Percentiles rank a stretch among this genome's conserved stretches.
These are phyloP conservation scores for Hemaris fuciformis DNA, from an alignment of 2,888 invertebrate species.

Conservation along the genomic window DNA sequence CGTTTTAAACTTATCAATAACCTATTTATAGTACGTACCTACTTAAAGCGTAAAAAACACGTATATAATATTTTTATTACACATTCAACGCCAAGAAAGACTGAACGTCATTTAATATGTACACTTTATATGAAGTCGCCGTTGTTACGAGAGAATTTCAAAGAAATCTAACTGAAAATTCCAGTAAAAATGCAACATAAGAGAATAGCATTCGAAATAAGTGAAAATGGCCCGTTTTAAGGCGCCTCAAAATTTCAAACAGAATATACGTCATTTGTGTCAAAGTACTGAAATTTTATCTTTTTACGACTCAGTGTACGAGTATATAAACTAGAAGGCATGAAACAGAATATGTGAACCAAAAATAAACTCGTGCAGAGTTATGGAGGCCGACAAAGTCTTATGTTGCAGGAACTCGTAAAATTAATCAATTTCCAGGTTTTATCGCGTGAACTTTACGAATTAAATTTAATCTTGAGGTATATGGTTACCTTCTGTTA, in stretches of 20 bases:
- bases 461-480: neutral
- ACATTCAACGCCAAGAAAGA: neutral
- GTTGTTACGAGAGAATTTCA: neutral
- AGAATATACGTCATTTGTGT: slow-evolving; percentile 26
- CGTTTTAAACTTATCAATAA: no score
- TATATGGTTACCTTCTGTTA: neutral
- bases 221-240: slow-evolving; percentile 23
- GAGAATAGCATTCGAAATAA: slow-evolving; percentile 18
- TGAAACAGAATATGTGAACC: neutral
- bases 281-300: slow-evolving; percentile 25
- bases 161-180: neutral
- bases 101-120: neutral
- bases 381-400: neutral
- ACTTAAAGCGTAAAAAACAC: neutral
- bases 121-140: neutral
- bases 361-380: slow-evolving; percentile 5
- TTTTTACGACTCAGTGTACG: slow-evolving; percentile 18
- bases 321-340: neutral
- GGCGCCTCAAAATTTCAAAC: slow-evolving; percentile 29
- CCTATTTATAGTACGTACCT: neutral
- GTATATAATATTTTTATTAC: neutral
- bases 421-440: slow-evolving; percentile 8
- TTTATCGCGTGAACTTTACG: neutral
- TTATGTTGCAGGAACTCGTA: neutral
- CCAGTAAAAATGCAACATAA: slow-evolving; percentile 9